Evolutionary conservation across 2,797 vertebrate genomes (phyloP), one percentile per base, ranked within the genome.

Genomic region (Neoniphon sammara): DNA sequence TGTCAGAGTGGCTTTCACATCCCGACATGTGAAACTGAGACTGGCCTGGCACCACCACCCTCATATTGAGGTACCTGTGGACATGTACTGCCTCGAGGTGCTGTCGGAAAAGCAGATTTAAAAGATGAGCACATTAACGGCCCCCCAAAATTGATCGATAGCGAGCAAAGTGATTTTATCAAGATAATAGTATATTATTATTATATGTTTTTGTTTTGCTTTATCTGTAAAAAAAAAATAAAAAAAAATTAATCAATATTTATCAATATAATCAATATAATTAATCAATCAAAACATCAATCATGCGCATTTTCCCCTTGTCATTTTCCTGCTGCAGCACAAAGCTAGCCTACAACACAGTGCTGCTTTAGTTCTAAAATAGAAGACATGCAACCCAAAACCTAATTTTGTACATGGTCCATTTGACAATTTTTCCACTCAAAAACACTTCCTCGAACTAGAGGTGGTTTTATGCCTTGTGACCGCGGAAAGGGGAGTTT

Each of bases 391-490:
- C 6, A 7, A 39, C 36, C 36, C 23, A 49, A 69, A 54, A 53
- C 0, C 15, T 0, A 44, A 7, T 53, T 44, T n/a, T 55, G 36
- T 39, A 39, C 36, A 39, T 1, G 21, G 46, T 65, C 54, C 46
- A 4, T 69, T 59, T 4, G 15, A 73, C 64, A 0, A 53, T 60
- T 59, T 66, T 58, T 23, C 27, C 30, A 3, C 30, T 6, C 1
- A 5, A 17, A 31, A 12, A 46, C 52, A 49, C 15, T 85, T 59
- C 27, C 67, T 59, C 3, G 36, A 77, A 42, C 54, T 66, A 63
- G 61, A 57, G 49, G 17, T 87, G 59, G 42, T 70, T 71, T 75
- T 63, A 66, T 17, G 47, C 70, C 47, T 73, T 52, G 70, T 17
- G 66, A 46, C 54, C 66, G 78, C 46, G 11, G 71, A 74, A n/a